Percentiles rank a stretch among this genome's conserved stretches.
Evolutionary conservation across 2,888 invertebrate genomes (phyloP).

Genomic region (Drosophila nigritarsus): DNA sequence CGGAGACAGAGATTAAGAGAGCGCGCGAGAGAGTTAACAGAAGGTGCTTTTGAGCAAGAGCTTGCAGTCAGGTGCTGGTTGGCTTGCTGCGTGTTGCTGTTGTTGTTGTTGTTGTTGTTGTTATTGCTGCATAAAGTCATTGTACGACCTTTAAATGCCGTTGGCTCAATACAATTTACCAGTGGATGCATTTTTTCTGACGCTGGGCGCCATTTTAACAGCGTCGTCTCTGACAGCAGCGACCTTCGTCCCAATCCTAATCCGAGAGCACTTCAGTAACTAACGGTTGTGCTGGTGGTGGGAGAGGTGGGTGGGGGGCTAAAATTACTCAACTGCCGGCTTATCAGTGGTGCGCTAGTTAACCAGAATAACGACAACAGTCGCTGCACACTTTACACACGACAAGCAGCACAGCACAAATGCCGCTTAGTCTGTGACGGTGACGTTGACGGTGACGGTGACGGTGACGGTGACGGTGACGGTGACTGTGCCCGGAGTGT

Average conservation of each 20-base stretch:
- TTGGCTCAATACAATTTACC: conserved; percentile 56
- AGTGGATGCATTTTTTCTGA: conserved; percentile 26
- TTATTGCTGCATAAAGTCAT: conserved; percentile 59
- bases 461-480: conserved; percentile 28
- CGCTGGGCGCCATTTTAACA: conserved; percentile 16
- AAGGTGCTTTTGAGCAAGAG: conserved; percentile 14
- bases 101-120: conserved; percentile 5
- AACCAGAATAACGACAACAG: conserved; percentile 20
- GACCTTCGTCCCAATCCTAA: conserved; percentile 35
- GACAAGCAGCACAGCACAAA: conserved; percentile 31
- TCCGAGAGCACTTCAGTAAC: conserved; percentile 5
- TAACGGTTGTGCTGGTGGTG: neutral
- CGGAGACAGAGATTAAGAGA: neutral
- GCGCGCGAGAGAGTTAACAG: conserved; percentile 10
- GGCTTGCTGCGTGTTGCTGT: conserved; percentile 28
- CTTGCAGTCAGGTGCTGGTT: conserved; percentile 30
- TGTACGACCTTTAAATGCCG: conserved; percentile 68
- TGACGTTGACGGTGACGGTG: conserved; percentile 29
- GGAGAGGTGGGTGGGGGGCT: neutral
- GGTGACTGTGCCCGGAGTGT: conserved; percentile 8
- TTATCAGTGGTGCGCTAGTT: conserved; percentile 43
- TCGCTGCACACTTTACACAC: conserved; percentile 23
- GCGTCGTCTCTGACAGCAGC: neutral
- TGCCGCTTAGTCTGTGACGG: conserved; percentile 66
- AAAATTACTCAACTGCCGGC: conserved; percentile 39